Percentiles rank a stretch among this genome's conserved stretches.
Evolutionary conservation across 2,888 invertebrate species (phyloP).

Genomic region (Orthosia gothica): DNA sequence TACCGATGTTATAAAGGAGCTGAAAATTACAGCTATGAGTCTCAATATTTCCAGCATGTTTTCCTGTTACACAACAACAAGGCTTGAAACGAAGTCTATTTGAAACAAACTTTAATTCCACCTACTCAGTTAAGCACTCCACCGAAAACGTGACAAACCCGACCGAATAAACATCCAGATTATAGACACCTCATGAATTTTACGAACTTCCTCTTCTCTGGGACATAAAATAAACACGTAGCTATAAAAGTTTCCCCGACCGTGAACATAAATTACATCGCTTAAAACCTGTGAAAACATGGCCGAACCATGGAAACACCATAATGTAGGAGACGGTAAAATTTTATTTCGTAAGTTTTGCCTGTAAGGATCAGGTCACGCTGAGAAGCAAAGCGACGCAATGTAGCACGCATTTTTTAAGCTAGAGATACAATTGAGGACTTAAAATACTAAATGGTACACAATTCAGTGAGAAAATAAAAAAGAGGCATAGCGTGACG

Average conservation of each 20-base stretch:
- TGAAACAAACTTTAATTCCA: slow-evolving; percentile 21
- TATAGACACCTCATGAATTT: slow-evolving; percentile 63
- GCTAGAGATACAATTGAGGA: no score
- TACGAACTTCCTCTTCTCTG: slow-evolving; percentile 60
- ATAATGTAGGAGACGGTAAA: slow-evolving; percentile 42
- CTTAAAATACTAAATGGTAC: no score
- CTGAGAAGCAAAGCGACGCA: no score
- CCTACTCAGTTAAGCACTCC: not conserved
- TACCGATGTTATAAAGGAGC: no score
- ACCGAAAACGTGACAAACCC: slow-evolving; percentile 36
- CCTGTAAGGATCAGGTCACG: slow-evolving; percentile 1
- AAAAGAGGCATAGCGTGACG: no score
- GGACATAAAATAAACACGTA: slow-evolving; percentile 69
- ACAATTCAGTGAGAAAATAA: no score
- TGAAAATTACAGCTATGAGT: not conserved
- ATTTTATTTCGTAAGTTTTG: slow-evolving; percentile 61
- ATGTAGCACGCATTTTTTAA: no score
- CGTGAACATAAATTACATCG: slow-evolving; percentile 62
- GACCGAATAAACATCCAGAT: slow-evolving; percentile 28
- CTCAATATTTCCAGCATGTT: not conserved
- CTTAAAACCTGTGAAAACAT: slow-evolving; percentile 56
- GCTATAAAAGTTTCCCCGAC: slow-evolving; percentile 65
- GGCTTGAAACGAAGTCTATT: slow-evolving; percentile 8
- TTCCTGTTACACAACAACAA: slow-evolving; percentile 23
- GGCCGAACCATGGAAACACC: slow-evolving; percentile 39